Base-by-base conservation (phyloP, 2,888 invertebrate genomes). In the Eretmocerus hayati region DNA sequence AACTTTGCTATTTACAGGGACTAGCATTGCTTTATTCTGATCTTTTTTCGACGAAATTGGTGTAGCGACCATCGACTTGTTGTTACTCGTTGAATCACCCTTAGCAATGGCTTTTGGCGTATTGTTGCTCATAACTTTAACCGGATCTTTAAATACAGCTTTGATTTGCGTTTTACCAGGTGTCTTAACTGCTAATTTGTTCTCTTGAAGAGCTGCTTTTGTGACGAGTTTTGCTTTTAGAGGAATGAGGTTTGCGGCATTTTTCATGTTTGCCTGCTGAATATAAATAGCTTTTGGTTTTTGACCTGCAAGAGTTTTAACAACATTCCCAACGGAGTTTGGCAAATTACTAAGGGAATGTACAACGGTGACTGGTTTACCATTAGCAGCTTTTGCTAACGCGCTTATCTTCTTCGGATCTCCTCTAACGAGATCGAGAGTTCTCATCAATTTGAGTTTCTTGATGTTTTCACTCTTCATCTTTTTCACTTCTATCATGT, bases 11-110 rank as follows among this genome's bases (percentile, higher is more conserved):
- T 48, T 53, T 36, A 53, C 42, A 5, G 19, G 18, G 5, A 31
- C 37, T 4, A 37, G 45, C 41, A 50, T 41, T 1, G 47, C 41
- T 15, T 50, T 53, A 2, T 43, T 13, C 18, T 53, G 53, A 4
- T 53, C 50, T 15, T 53, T 53, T 15, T 50, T 53, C 6, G 50
- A 20, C 8, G 50, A 42, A 9, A 50, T 18, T 1, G 53, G 53
- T 44, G 50, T 50, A 4, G 50, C 32, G 3, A 47, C 50, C 47
- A 53, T 50, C 2, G 50, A 47, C 16, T 41, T 41, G 9, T 19
- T 40, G 23, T n/a, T 46, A 18, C 3, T 42, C 4, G 18, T 3
- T 13, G 40, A 19, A 16, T 42, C 45, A 19, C 47, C 36, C 31
- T 48, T 48, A n/a, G 18, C 42, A 15, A 20, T 39, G 13, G 22